These are phyloP conservation scores for Bostrychus sinensis DNA, from an alignment of 2,113 vertebrate species.

Conservation along the genomic window DNA sequence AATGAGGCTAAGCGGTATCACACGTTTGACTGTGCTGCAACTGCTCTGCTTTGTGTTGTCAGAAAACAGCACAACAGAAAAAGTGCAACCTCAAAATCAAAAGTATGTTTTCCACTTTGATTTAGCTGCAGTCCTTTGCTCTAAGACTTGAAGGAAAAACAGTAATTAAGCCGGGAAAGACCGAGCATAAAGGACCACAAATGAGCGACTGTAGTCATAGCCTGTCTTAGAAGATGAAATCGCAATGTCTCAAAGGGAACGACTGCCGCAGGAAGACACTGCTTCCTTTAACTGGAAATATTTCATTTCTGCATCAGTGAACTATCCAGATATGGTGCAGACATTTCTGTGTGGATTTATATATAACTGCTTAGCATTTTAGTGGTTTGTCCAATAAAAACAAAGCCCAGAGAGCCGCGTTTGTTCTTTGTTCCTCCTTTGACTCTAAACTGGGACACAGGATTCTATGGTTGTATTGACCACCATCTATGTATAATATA, in stretches of 20 bases:
- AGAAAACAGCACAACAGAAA: constrained; percentile 7
- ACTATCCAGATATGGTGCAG: constrained; percentile 27
- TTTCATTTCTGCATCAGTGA: constrained; percentile 32
- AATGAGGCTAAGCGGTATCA: constrained; percentile 40
- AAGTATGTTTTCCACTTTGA: constrained; percentile 15
- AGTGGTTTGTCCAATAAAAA: constrained; percentile 65
- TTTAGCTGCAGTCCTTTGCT: constrained; percentile 35
- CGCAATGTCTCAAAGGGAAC: not conserved
- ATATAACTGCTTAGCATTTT: constrained; percentile 52
- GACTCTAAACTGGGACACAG: constrained; percentile 29
- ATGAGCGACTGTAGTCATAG: constrained; percentile 40
- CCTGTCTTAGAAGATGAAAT: constrained; percentile 23
- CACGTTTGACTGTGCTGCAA: constrained; percentile 7
- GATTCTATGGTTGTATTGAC: constrained; percentile 39
- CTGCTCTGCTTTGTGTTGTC: constrained; percentile 23
- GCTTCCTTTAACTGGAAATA: constrained; percentile 27
- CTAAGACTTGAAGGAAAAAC: constrained; percentile 59
- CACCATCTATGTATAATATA: constrained; percentile 17
- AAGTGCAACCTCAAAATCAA: not conserved
- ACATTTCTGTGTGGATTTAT: constrained; percentile 24
- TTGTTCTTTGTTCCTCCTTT: constrained; percentile 14
- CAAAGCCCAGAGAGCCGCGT: constrained; percentile 42
- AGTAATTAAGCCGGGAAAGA: constrained; percentile 54
- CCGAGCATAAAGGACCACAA: constrained; percentile 19
- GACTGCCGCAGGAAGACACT: not conserved